phyloP scores from a whole-genome alignment of 2,888 invertebrate genomes.

The Ennomos quercinarius region DNA sequence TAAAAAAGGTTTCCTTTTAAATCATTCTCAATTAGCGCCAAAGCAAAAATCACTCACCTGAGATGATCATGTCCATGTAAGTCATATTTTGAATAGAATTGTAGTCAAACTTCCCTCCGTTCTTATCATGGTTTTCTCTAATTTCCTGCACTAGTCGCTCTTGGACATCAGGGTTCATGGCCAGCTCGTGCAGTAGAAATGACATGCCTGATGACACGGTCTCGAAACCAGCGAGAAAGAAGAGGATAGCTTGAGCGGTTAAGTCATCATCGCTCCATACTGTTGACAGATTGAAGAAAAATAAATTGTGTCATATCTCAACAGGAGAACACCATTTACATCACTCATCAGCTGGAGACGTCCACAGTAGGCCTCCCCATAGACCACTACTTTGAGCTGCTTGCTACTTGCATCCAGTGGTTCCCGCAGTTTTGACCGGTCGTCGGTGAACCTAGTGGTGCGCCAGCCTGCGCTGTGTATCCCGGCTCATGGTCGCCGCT shows the following conservation, averaged over 20 bases:
- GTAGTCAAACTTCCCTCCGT: constrained; percentile 75
- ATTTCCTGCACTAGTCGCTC: constrained; percentile 83
- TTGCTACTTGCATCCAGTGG: too few relatives aligned
- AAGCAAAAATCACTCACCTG: constrained; percentile 63
- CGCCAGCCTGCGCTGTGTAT: too few relatives aligned
- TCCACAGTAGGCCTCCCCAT: too few relatives aligned
- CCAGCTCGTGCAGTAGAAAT: constrained; percentile 85
- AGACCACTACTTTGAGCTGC: too few relatives aligned
- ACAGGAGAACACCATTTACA: too few relatives aligned
- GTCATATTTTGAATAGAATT: constrained; percentile 81
- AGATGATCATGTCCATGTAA: constrained; percentile 87
- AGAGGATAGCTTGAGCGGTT: constrained; percentile 77
- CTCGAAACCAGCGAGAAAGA: constrained; percentile 86
- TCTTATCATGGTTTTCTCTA: constrained; percentile 66
- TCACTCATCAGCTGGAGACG: too few relatives aligned
- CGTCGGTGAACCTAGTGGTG: too few relatives aligned
- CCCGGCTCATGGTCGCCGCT: too few relatives aligned
- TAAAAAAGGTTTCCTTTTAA: too few relatives aligned
- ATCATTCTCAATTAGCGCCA: too few relatives aligned
- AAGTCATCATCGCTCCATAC: constrained; percentile 73
- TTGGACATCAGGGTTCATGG: constrained; percentile 85
- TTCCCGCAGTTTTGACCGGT: too few relatives aligned
- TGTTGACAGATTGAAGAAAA: constrained; percentile 26
- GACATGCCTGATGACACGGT: constrained; percentile 74
- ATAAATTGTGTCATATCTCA: too few relatives aligned